Percentiles rank a stretch among this genome's conserved stretches.
These are phyloP conservation scores for Thunnus thynnus DNA, from an alignment of 2,113 vertebrate species.

Conservation along the genomic window DNA sequence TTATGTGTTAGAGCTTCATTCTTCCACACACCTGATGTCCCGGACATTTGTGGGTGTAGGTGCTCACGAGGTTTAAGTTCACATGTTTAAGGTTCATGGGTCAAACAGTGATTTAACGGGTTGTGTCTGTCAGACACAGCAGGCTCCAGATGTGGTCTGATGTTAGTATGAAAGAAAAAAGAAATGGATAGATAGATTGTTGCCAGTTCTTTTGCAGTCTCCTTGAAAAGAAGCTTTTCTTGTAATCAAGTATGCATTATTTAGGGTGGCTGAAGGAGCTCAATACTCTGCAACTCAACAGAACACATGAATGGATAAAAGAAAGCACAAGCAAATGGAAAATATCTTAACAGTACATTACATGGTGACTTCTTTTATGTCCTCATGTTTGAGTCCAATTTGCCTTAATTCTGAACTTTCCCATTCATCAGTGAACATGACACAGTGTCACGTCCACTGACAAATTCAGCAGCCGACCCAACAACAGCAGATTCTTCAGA, in stretches of 20 bases:
- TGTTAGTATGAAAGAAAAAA: background rate
- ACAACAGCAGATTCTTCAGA: constrained; percentile 49
- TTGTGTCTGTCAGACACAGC: constrained; percentile 18
- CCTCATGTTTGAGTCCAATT: background rate
- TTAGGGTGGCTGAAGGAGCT: too few species aligned
- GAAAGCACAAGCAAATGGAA: too few species aligned
- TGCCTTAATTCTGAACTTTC: background rate
- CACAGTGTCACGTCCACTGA: constrained; percentile 14
- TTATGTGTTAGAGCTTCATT: constrained; percentile 3
- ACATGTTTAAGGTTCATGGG: constrained; percentile 8
- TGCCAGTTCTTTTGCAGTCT: background rate
- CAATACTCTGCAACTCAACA: background rate
- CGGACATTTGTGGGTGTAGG: constrained; percentile 25
- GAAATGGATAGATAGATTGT: background rate
- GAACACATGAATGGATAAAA: background rate
- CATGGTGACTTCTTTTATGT: background rate
- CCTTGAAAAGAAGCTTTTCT: background rate
- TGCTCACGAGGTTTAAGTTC: background rate
- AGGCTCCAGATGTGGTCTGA: constrained; percentile 32
- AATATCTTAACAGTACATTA: too few species aligned
- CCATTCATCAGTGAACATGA: background rate
- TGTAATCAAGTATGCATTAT: background rate
- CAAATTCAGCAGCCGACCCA: constrained; percentile 34
- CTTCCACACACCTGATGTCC: constrained; percentile 36
- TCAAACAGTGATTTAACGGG: constrained; percentile 23